Evolutionary conservation across 2,113 vertebrate genomes (phyloP), one percentile per base, ranked within the genome.

Genomic region (Plotosus lineatus): DNA sequence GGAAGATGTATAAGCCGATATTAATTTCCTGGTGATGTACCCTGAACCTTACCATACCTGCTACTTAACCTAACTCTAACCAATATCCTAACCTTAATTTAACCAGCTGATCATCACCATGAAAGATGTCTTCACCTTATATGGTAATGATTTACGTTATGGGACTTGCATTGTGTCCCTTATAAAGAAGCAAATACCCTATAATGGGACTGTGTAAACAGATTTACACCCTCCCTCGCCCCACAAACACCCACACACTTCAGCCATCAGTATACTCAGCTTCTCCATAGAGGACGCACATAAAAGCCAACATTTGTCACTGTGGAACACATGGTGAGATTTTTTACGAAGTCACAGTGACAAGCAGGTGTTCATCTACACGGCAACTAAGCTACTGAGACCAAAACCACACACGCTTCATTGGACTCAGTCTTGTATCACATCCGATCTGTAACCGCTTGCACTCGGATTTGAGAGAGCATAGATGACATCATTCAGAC

Each of bases 251-350:
- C 33, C 58, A 44, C 31, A n/a, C 60, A 28, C 66, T 69, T 53
- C 60, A 63, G 42, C 40, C 6, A 63, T 8, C 51, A 23, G 58
- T 53, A 28, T 58, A 66, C 12, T 42, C 12, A 36, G 19, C 5
- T 48, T 53, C 61, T 78, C 31, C n/a, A 31, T 53, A n/a, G 21
- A 42, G 31, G 28, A 50, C 11, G 31, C 53, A 26, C 58, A 65
- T 26, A 23, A 81, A 77, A 81, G 75, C 33, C 40, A 40, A n/a
- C 28, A 31, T 65, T 50, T 48, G 38, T 65, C 58, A 66, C 50
- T 61, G 60, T 28, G 53, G 44, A 84, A 80, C 40, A 58, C 26
- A 66, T 74, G 76, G 73, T 69, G 48, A 77, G 31, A 42, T 77
- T 63, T n/a, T 76, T 75, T 74, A 58, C 33, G 14, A 8, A 31